Percentiles rank a stretch among this genome's conserved stretches.
These are phyloP conservation scores for Macrobrachium rosenbergii DNA, from an alignment of 1,140 invertebrate species.

Conservation along the genomic window DNA sequence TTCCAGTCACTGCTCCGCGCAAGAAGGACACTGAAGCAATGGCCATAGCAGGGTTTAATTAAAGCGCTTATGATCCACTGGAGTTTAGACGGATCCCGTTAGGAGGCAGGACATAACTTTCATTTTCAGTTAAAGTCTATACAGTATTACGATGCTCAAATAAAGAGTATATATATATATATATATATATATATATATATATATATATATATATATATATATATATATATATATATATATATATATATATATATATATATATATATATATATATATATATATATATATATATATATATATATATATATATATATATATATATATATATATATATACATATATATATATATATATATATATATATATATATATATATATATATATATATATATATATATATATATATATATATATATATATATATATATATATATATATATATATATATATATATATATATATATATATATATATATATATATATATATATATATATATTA, in stretches of 20 bases:
- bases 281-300: constrained; percentile 7
- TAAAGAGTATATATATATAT: too few species aligned
- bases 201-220: too few species aligned
- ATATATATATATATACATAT: constrained; percentile 16
- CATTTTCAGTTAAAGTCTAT: too few species aligned
- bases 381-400: neutral
- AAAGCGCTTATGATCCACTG: neutral
- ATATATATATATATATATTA: too few species aligned
- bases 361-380: constrained; percentile 12
- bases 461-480: constrained; percentile 15
- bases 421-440: constrained; percentile 10
- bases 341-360: constrained; percentile 17
- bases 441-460: constrained; percentile 17
- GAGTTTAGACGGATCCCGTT: neutral
- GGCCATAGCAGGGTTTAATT: neutral
- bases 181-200: too few species aligned
- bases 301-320: constrained; percentile 22
- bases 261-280: too few species aligned
- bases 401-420: constrained; percentile 10
- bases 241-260: too few species aligned
- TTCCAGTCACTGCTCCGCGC: too few species aligned
- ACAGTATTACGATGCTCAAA: too few species aligned
- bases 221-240: too few species aligned
- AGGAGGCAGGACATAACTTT: neutral
- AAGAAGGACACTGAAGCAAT: neutral